Evolutionary conservation across 2,797 vertebrate species (phyloP).

Genomic region (Gobionotothen gibberifrons): DNA sequence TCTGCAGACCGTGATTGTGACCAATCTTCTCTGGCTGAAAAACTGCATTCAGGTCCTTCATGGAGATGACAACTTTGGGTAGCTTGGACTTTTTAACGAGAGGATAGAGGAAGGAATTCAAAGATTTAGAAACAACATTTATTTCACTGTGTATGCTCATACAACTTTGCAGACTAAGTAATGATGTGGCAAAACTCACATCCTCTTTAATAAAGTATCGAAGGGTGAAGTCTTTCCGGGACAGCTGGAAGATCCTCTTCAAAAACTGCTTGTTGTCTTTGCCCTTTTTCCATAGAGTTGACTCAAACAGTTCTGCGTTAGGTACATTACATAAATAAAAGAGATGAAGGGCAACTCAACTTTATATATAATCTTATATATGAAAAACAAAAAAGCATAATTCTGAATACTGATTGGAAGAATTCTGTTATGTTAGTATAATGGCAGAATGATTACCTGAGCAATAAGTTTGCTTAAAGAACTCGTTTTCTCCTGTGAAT

Average conservation of each 20-base stretch:
- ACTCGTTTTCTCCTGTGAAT: conserved; percentile 81
- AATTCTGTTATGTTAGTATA: neutral
- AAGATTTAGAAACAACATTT: neutral
- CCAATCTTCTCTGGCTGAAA: conserved; percentile 92
- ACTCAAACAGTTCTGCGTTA: conserved; percentile 82
- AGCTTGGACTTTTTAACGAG: conserved; percentile 75
- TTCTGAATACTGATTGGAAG: neutral
- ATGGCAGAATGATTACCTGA: conserved; percentile 76
- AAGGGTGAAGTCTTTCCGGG: conserved; percentile 86
- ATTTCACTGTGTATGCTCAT: neutral
- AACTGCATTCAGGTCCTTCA: conserved; percentile 89
- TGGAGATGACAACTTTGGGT: conserved; percentile 88
- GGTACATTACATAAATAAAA: conserved; percentile 18
- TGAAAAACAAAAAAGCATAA: neutral
- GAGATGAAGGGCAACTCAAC: neutral
- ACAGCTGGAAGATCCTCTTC: conserved; percentile 87
- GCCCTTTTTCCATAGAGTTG: conserved; percentile 90
- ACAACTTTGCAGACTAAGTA: neutral
- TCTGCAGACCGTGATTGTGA: conserved; percentile 88
- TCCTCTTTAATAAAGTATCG: conserved; percentile 90
- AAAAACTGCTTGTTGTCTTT: conserved; percentile 87
- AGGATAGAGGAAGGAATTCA: neutral
- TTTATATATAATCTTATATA: neutral
- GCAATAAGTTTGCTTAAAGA: conserved; percentile 64
- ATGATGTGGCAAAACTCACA: conserved; percentile 77